Percentiles rank a stretch among this genome's conserved stretches.
Conservation (phyloP, 2,888 invertebrate species). For the Epinotia demarniana region DNA sequence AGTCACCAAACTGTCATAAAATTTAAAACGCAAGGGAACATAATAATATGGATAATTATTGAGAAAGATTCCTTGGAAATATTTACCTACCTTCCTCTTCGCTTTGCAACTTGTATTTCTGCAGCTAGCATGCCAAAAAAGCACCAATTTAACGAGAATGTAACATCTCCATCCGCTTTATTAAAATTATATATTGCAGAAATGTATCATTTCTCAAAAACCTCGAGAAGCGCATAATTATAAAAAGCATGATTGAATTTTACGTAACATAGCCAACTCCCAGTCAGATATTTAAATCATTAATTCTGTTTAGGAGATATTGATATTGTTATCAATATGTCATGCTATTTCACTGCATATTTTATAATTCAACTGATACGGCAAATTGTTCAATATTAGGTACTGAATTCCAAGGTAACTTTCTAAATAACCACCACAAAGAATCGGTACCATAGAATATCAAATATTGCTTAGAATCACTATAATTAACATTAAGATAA, state of each 20-base stretch:
- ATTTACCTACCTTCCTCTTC: background rate
- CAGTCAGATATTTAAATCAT: background rate
- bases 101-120: background rate
- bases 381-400: background rate
- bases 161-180: background rate
- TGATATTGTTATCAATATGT: background rate
- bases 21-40: background rate
- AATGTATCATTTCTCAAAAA: background rate
- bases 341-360: background rate
- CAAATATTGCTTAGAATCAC: constrained; percentile 74
- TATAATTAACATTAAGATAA: constrained; percentile 56
- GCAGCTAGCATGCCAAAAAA: background rate
- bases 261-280: background rate
- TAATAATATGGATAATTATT: background rate
- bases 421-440: constrained; percentile 16
- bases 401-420: constrained; percentile 9
- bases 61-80: constrained; percentile 19
- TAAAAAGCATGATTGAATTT: background rate
- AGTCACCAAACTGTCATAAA: constrained; percentile 18
- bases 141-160: background rate
- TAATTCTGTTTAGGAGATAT: background rate
- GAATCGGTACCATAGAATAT: constrained; percentile 47
- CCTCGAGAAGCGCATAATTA: background rate
- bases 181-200: background rate
- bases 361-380: background rate